Conservation (phyloP, 2,113 vertebrate genomes). For the Galeopterus variegatus region DNA sequence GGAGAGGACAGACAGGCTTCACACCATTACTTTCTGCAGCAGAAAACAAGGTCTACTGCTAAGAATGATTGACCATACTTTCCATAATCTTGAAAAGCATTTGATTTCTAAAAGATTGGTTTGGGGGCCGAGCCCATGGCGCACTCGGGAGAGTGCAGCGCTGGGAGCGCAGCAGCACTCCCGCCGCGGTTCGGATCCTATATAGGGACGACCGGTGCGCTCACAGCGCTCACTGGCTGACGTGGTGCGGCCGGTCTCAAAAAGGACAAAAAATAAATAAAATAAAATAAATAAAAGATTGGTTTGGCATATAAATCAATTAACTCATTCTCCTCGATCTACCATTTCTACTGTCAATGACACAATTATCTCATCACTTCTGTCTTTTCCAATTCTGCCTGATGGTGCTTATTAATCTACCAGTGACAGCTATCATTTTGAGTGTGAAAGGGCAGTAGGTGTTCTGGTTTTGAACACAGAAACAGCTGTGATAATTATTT, state of each 20-base stretch:
- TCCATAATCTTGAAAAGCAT: slow-evolving; percentile 28
- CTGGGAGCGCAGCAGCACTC: too few species aligned
- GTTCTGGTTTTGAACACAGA: slow-evolving; percentile 69
- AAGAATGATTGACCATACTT: slow-evolving; percentile 7
- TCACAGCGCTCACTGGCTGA: too few species aligned
- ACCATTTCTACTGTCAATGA: not conserved
- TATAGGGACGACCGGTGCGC: too few species aligned
- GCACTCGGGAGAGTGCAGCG: too few species aligned
- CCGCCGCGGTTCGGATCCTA: too few species aligned
- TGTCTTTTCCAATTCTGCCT: slow-evolving; percentile 45
- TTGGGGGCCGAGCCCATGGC: too few species aligned
- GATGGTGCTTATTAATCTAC: slow-evolving; percentile 65
- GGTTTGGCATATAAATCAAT: slow-evolving; percentile 32
- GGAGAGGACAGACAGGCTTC: not conserved
- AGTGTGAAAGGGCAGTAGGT: slow-evolving; percentile 60
- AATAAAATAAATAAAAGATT: too few species aligned
- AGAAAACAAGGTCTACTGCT: not conserved
- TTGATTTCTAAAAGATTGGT: slow-evolving; percentile 47
- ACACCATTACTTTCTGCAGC: not conserved
- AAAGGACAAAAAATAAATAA: too few species aligned
- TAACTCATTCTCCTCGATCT: not conserved
- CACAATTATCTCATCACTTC: slow-evolving; percentile 16
- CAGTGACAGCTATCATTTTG: slow-evolving; percentile 65
- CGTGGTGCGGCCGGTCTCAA: too few species aligned
- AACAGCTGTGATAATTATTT: slow-evolving; percentile 70